Percentiles rank a stretch among this genome's conserved stretches.
phyloP scores from a whole-genome alignment of 2,797 vertebrate species.

The Microchirus variegatus region DNA sequence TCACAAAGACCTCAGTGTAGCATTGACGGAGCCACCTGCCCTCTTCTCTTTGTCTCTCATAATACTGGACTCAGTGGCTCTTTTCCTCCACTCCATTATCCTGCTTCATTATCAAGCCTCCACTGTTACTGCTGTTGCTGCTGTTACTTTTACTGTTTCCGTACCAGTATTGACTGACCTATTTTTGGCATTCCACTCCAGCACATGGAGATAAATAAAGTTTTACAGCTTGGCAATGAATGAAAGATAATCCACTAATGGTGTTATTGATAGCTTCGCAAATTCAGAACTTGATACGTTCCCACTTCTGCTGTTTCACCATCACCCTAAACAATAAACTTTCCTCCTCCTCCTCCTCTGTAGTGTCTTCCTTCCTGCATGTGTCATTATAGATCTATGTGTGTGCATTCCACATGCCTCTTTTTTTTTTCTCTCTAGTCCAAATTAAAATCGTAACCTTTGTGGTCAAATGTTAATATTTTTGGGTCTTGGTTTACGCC shows the following conservation, averaged over 20 bases:
- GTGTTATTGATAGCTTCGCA: constrained; percentile 46
- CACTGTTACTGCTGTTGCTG: constrained; percentile 4
- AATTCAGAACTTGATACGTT: constrained; percentile 34
- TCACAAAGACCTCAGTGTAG: constrained; percentile 70
- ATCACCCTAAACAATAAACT: constrained; percentile 62
- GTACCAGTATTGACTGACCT: constrained; percentile 41
- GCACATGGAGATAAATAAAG: constrained; percentile 20
- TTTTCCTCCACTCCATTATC: constrained; percentile 53
- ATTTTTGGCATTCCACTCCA: constrained; percentile 54
- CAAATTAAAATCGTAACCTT: constrained; percentile 40
- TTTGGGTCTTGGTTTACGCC: constrained; percentile 7
- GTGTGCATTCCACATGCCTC: too few species aligned
- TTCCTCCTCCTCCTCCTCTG: constrained; percentile 35
- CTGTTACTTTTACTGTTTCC: constrained; percentile 15
- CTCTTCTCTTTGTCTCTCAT: constrained; percentile 64
- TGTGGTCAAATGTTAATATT: constrained; percentile 38
- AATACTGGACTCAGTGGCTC: constrained; percentile 57
- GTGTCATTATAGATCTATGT: too few species aligned
- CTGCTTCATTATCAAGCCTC: constrained; percentile 43
- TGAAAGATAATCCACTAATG: constrained; percentile 21
- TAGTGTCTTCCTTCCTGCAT: constrained; percentile 43
- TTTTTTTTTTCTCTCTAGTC: too few species aligned
- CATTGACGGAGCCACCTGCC: constrained; percentile 75
- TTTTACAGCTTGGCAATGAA: constrained; percentile 37
- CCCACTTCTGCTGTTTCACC: constrained; percentile 37